A percentile compares a stretch with the other conserved stretches of the same genome.
Conservation (phyloP, 2,113 vertebrate species). For the Eonycteris spelaea region DNA sequence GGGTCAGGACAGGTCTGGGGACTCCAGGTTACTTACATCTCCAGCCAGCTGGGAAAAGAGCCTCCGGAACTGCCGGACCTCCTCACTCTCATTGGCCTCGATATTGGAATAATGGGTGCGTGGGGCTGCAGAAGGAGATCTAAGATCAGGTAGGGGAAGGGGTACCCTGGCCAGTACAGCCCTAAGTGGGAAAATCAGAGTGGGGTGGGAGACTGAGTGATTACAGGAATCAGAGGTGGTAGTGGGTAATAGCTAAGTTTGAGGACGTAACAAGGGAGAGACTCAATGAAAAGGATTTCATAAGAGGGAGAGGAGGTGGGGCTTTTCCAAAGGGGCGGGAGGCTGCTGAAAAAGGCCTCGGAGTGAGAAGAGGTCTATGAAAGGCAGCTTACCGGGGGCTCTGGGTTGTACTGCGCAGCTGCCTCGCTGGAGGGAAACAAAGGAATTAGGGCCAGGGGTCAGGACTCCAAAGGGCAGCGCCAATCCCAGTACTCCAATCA, state of each 20-base stretch:
- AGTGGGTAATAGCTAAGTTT: neutral
- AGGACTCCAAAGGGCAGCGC: neutral
- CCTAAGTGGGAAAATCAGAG: neutral
- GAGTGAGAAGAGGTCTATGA: neutral
- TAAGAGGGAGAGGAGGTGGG: neutral
- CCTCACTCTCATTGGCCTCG: conserved; percentile 85
- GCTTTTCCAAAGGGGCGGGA: neutral
- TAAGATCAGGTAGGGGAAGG: neutral
- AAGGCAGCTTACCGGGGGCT: conserved; percentile 76
- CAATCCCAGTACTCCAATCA: neutral
- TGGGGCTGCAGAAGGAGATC: conserved; percentile 67
- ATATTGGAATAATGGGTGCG: conserved; percentile 75
- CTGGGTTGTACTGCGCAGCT: conserved; percentile 80
- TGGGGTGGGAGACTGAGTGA: neutral
- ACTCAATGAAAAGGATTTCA: neutral
- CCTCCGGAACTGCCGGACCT: conserved; percentile 88
- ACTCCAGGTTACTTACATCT: conserved; percentile 84
- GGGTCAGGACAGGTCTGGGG: neutral
- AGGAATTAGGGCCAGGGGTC: neutral
- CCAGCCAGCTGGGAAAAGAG: conserved; percentile 91
- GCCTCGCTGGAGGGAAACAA: conserved; percentile 70
- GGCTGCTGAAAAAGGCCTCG: neutral
- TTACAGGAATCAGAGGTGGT: neutral
- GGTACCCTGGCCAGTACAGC: neutral
- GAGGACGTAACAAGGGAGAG: neutral